These are phyloP conservation scores for Oenanthe melanoleuca DNA, from an alignment of 2,113 vertebrate genomes.

Conservation along the genomic window DNA sequence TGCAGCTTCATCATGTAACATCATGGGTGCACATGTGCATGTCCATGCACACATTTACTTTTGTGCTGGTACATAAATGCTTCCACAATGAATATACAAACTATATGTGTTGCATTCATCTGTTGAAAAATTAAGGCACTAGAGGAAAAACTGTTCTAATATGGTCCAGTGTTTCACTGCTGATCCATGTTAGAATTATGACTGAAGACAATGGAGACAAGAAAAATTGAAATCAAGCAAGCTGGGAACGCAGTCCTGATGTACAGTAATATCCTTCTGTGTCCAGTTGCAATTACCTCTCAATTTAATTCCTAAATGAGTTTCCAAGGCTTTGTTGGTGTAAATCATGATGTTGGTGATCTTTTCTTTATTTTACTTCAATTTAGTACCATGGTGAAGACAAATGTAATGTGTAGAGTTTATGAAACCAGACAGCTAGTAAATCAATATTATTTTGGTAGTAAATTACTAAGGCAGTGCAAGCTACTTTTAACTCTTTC, in stretches of 20 bases:
- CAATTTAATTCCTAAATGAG: constrained; percentile 40
- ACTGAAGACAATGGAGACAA: not conserved
- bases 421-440: constrained; percentile 73
- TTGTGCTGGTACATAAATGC: not conserved
- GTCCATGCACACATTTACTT: not conserved
- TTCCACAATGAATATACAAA: not conserved
- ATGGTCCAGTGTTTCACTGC: not conserved
- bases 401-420: constrained; percentile 47
- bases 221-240: not conserved
- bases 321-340: constrained; percentile 38
- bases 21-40: not conserved
- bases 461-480: constrained; percentile 56
- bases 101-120: not conserved
- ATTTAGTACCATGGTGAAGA: constrained; percentile 42
- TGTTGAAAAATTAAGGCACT: not conserved
- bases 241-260: not conserved
- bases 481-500: constrained; percentile 71
- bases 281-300: constrained; percentile 29
- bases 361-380: constrained; percentile 50
- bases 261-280: constrained; percentile 7
- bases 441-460: constrained; percentile 73
- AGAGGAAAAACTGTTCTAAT: not conserved
- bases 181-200: not conserved
- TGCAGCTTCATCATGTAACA: not conserved
- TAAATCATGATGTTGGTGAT: constrained; percentile 38